Conservation (phyloP, 1,140 invertebrate genomes). For the Caenorhabditis remanei region DNA sequence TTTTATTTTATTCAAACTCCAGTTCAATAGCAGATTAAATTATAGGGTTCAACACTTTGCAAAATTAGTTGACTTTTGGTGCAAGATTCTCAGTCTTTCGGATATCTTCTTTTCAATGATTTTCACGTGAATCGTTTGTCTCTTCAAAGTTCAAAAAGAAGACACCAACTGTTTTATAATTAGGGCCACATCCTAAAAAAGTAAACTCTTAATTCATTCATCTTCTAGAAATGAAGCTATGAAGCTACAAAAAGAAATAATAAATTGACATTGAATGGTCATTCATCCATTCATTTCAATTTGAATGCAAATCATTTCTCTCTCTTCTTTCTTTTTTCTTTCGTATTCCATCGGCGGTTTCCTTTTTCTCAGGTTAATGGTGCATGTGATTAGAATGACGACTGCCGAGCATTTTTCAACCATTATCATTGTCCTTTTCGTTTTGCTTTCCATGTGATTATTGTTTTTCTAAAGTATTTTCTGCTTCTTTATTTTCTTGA, state of each 20-base stretch:
- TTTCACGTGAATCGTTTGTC: no score
- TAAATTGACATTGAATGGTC: constrained; percentile 17
- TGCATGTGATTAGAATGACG: constrained; percentile 31
- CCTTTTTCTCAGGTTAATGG: constrained; percentile 49
- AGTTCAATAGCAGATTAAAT: no score
- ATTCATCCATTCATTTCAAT: constrained; percentile 24
- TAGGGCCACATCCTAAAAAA: neutral
- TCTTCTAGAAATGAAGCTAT: neutral
- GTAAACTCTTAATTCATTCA: no score
- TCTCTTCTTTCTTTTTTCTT: neutral
- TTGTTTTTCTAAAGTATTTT: constrained; percentile 56
- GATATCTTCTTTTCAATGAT: no score
- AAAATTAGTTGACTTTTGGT: neutral
- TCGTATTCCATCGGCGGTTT: neutral
- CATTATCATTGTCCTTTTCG: constrained; percentile 22
- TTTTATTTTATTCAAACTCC: no score
- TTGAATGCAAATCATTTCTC: constrained; percentile 25
- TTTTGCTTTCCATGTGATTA: constrained; percentile 49
- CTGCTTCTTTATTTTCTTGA: constrained; percentile 35
- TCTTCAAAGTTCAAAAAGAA: no score
- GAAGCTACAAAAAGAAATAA: neutral
- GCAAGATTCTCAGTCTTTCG: no score
- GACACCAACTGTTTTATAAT: neutral
- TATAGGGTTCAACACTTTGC: no score
- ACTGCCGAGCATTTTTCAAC: neutral